These are phyloP conservation scores for Meteorus cinctellus DNA, from an alignment of 2,888 invertebrate genomes.

Conservation along the genomic window DNA sequence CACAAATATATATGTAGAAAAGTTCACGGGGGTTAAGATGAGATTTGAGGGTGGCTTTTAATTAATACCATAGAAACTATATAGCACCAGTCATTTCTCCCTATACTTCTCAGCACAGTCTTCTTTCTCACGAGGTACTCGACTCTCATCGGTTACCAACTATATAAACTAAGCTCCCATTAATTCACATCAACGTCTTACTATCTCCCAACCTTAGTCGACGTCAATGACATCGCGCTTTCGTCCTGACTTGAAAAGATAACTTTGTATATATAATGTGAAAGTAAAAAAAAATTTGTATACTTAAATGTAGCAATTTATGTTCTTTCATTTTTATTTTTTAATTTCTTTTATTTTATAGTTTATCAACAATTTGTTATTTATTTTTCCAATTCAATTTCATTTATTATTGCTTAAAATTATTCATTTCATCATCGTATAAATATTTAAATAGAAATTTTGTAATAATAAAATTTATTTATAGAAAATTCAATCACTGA, in stretches of 20 bases:
- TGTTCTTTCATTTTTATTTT: not conserved
- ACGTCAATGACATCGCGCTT: slow-evolving; percentile 70
- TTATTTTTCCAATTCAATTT: too few relatives aligned
- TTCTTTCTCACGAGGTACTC: slow-evolving; percentile 48
- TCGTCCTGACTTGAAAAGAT: slow-evolving; percentile 56
- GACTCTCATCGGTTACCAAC: slow-evolving; percentile 54
- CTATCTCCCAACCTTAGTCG: slow-evolving; percentile 57
- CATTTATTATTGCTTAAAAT: too few relatives aligned
- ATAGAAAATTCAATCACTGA: not conserved
- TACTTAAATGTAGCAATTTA: not conserved
- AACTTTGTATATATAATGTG: slow-evolving; percentile 6
- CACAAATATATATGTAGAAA: slow-evolving; percentile 30
- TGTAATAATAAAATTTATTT: not conserved
- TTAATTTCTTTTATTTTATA: not conserved
- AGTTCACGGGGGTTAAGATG: slow-evolving; percentile 70
- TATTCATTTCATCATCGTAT: too few relatives aligned
- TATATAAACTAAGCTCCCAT: slow-evolving; percentile 70
- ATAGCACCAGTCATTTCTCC: slow-evolving; percentile 30
- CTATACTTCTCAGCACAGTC: not conserved
- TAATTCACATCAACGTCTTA: slow-evolving; percentile 73
- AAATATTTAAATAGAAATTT: too few relatives aligned
- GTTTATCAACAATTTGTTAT: not conserved
- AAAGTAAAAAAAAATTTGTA: slow-evolving; percentile 9
- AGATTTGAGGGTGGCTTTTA: slow-evolving; percentile 70
- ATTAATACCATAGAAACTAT: slow-evolving; percentile 63